Percentiles rank a stretch among this genome's conserved stretches.
phyloP scores from a whole-genome alignment of 2,113 vertebrate genomes.

The Embiotoca jacksoni region DNA sequence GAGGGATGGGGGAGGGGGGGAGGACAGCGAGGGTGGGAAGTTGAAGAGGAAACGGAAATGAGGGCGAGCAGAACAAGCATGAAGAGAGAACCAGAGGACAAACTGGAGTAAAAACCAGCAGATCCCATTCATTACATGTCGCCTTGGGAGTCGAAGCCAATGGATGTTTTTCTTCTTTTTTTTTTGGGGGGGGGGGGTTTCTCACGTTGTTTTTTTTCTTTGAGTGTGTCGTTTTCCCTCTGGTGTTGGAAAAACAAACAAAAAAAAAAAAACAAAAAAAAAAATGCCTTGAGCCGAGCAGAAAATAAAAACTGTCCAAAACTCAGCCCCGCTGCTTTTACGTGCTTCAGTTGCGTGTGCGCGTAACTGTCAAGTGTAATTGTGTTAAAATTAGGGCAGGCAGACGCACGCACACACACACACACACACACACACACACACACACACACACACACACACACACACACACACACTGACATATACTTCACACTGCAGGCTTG shows the following conservation, averaged over 20 bases:
- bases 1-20: slow-evolving; percentile 22
- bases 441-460: not conserved
- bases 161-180: slow-evolving; percentile 66
- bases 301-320: slow-evolving; percentile 36
- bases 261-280: no score
- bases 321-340: slow-evolving; percentile 50
- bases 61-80: slow-evolving; percentile 50
- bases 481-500: slow-evolving; percentile 59
- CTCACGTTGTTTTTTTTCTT: no score
- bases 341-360: slow-evolving; percentile 55
- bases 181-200: no score
- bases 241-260: slow-evolving; percentile 18
- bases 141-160: slow-evolving; percentile 39
- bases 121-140: slow-evolving; percentile 53
- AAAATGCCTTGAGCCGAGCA: no score
- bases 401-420: no score
- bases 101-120: slow-evolving; percentile 41
- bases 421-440: no score
- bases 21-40: slow-evolving; percentile 33
- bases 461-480: slow-evolving; percentile 14
- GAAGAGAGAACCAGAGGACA: slow-evolving; percentile 49
- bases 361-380: slow-evolving; percentile 54
- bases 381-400: slow-evolving; percentile 60
- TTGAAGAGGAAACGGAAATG: slow-evolving; percentile 63
- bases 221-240: slow-evolving; percentile 13